Evolutionary conservation across 1,140 invertebrate genomes (phyloP).

Genomic region (Notospermus geniculatus): DNA sequence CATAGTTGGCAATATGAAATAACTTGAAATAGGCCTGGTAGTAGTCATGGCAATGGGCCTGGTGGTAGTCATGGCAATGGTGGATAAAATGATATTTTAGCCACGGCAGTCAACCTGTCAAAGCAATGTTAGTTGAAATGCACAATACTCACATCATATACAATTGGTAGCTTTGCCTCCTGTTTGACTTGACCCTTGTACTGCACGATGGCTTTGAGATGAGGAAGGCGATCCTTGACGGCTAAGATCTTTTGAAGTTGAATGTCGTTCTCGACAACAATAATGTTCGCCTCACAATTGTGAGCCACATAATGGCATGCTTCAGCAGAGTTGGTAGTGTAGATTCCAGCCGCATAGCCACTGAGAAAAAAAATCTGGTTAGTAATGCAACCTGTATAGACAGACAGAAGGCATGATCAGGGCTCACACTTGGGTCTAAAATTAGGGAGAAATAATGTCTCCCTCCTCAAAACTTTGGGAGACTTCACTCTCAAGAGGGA

Average conservation of each 20-base stretch:
- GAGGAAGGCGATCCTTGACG: constrained; percentile 69
- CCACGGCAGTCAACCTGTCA: too few relatives aligned
- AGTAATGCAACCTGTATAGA: background rate
- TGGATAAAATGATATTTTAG: too few relatives aligned
- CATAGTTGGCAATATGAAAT: too few relatives aligned
- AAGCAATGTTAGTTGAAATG: too few relatives aligned
- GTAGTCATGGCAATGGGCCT: too few relatives aligned
- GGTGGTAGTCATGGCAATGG: too few relatives aligned
- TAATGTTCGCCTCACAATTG: constrained; percentile 76
- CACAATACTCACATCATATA: constrained; percentile 46
- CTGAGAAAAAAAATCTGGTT: constrained; percentile 45
- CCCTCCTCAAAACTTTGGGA: too few relatives aligned
- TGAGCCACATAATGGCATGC: constrained; percentile 76
- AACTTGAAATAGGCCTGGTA: too few relatives aligned
- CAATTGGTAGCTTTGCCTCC: constrained; percentile 27
- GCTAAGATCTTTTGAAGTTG: constrained; percentile 82
- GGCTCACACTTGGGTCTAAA: too few relatives aligned
- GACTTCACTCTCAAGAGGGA: too few relatives aligned
- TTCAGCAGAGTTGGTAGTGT: constrained; percentile 86
- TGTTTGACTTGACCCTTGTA: constrained; percentile 71
- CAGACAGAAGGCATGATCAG: too few relatives aligned
- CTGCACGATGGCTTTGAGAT: constrained; percentile 82
- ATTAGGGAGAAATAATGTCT: too few relatives aligned
- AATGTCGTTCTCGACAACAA: constrained; percentile 83
- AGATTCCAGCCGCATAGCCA: constrained; percentile 84